Percentiles rank a stretch among this genome's conserved stretches.
These are phyloP conservation scores for Silurus asotus DNA, from an alignment of 2,113 vertebrate species.

Conservation along the genomic window DNA sequence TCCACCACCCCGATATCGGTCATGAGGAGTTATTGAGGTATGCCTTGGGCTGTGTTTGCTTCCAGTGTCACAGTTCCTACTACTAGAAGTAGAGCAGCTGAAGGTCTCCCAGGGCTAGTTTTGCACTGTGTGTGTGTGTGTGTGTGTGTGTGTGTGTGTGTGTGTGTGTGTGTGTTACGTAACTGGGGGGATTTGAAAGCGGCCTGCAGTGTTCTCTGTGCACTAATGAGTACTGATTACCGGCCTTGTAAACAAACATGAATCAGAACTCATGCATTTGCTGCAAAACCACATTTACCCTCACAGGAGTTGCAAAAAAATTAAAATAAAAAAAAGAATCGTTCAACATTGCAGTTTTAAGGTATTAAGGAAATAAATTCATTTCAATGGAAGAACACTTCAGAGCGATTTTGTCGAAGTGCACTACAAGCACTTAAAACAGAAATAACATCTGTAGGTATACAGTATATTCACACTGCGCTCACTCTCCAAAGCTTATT, in stretches of 20 bases:
- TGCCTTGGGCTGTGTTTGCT: conserved; percentile 6
- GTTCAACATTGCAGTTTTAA: neutral
- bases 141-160: too few species aligned
- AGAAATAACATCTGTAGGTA: neutral
- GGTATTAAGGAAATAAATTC: neutral
- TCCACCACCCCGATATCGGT: neutral
- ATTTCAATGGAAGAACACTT: neutral
- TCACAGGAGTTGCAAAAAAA: neutral
- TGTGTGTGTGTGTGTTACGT: neutral
- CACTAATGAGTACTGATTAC: conserved; percentile 40
- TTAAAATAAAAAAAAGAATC: neutral
- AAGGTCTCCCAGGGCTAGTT: conserved; percentile 15
- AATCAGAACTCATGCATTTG: conserved; percentile 23
- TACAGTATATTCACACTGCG: neutral
- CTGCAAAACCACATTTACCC: conserved; percentile 23
- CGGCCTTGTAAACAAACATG: conserved; percentile 42
- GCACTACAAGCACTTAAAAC: neutral
- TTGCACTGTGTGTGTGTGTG: neutral
- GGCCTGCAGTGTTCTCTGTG: conserved; percentile 21
- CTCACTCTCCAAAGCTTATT: neutral
- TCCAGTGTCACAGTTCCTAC: conserved; percentile 12
- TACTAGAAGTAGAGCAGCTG: conserved; percentile 16
- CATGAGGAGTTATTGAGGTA: conserved; percentile 17
- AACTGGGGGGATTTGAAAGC: conserved; percentile 7
- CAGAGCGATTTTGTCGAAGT: neutral